Conservation (phyloP, 2,888 invertebrate genomes). For the Galeopsomyia nigrocyanea region DNA sequence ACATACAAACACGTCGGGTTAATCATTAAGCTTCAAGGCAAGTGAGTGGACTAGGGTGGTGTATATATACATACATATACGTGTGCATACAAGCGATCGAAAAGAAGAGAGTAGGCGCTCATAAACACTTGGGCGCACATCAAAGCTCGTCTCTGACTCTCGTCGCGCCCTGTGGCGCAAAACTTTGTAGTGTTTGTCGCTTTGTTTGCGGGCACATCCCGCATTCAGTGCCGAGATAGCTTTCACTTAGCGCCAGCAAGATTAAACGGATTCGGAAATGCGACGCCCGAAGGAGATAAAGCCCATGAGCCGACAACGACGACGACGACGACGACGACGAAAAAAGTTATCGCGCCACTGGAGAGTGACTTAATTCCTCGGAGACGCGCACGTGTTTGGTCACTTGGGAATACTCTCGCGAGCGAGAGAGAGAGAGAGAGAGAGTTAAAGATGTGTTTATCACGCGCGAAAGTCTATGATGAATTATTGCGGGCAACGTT, state of each 20-base stretch:
- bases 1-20: conserved; percentile 47
- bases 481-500: conserved; percentile 22
- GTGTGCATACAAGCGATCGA: conserved; percentile 52
- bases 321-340: too few relatives aligned
- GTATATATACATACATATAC: too few relatives aligned
- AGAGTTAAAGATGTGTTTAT: neutral
- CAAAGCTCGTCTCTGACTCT: conserved; percentile 53
- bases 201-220: conserved; percentile 64
- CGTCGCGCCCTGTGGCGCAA: conserved; percentile 50
- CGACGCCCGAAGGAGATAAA: conserved; percentile 39
- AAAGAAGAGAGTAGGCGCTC: conserved; percentile 54
- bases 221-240: conserved; percentile 65
- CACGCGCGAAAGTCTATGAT: conserved; percentile 17
- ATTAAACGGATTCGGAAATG: conserved; percentile 69
- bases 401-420: neutral
- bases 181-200: conserved; percentile 66
- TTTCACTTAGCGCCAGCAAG: conserved; percentile 67
- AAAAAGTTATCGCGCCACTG: conserved; percentile 5
- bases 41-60: conserved; percentile 52
- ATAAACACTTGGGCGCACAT: conserved; percentile 63
- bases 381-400: conserved; percentile 7
- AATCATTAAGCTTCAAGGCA: conserved; percentile 55
- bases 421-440: neutral
- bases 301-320: too few relatives aligned
- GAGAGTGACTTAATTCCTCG: conserved; percentile 22